Evolutionary conservation across 2,797 vertebrate genomes (phyloP), one percentile per base, ranked within the genome.

Genomic region (Corythornis leucogaster): DNA sequence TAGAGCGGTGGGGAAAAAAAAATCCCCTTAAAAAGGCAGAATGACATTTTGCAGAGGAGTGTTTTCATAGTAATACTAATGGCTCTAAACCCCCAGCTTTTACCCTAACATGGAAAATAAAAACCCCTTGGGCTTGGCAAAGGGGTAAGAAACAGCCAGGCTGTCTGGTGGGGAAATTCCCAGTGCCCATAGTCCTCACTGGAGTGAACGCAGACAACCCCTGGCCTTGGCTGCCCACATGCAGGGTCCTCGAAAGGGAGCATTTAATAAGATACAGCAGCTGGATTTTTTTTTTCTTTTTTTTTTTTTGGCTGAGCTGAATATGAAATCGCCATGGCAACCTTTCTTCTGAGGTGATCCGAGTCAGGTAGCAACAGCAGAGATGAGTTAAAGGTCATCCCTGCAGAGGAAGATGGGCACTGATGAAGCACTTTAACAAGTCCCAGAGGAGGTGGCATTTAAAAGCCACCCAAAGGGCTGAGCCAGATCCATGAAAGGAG

Each of bases 311-410:
- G 51, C 77, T 95, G 85, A 79, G 86, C 90, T 84, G 94, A 95
- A 93, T 92, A 92, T 86, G 86, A 85, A 94, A 97, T 98, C 20
- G 6, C 97, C 97, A 98, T 98, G 96, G 97, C 97, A 98, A 98
- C 98, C 95, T 97, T 96, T 96, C 85, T 97, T 96, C 89, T 69
- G 91, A 97, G 97, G 97, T 97, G 97, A 96, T 92, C 92, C 55
- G 25, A 98, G 97, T 96, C 97, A 98, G 97, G 97, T 97, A 94
- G 93, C 92, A 93, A 93, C 94, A 96, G 97, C 93, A 91, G 89
- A 90, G 79, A 97, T 57, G 94, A 97, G 96, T 86, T 94, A 98
- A 98, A 98, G 98, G 97, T 98, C 97, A 97, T 38, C 80, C 87
- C 87, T 80, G 92, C 93, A 54, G 90, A 94, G 94, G 94, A 90